These are phyloP conservation scores for Callipepla squamata DNA, from an alignment of 2,113 vertebrate genomes.

Conservation along the genomic window DNA sequence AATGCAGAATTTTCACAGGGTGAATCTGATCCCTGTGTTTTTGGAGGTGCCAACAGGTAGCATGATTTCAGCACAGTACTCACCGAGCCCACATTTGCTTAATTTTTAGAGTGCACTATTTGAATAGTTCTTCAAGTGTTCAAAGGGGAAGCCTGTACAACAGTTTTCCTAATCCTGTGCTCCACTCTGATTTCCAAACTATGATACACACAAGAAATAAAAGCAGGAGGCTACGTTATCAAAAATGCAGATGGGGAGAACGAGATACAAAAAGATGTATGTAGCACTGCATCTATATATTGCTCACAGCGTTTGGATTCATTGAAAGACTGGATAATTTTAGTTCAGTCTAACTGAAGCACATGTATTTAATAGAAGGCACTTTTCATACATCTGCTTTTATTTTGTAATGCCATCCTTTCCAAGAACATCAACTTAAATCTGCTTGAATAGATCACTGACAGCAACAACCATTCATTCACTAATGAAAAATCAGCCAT, in stretches of 20 bases:
- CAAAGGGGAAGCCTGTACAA: not conserved
- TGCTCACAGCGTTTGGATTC: not conserved
- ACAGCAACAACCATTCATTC: not conserved
- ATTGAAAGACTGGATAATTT: not conserved
- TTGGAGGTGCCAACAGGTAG: not conserved
- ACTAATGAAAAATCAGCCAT: not conserved
- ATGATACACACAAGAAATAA: not conserved
- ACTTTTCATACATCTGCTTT: not conserved
- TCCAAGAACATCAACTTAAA: not conserved
- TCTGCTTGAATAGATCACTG: not conserved
- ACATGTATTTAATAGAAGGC: not conserved
- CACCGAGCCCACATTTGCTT: not conserved
- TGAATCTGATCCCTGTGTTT: not conserved
- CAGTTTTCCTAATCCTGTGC: not conserved
- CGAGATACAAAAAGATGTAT: not conserved
- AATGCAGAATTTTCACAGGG: not conserved
- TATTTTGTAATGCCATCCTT: not conserved
- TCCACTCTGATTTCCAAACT: not conserved
- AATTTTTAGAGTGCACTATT: not conserved
- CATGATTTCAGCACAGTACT: not conserved
- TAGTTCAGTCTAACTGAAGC: not conserved
- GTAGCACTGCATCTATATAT: fast-evolving
- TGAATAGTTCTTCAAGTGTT: not conserved
- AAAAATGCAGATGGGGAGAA: not conserved
- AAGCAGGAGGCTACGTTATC: not conserved